Base-by-base conservation (phyloP, 2,797 vertebrate species). In the Galaxias olidus region DNA sequence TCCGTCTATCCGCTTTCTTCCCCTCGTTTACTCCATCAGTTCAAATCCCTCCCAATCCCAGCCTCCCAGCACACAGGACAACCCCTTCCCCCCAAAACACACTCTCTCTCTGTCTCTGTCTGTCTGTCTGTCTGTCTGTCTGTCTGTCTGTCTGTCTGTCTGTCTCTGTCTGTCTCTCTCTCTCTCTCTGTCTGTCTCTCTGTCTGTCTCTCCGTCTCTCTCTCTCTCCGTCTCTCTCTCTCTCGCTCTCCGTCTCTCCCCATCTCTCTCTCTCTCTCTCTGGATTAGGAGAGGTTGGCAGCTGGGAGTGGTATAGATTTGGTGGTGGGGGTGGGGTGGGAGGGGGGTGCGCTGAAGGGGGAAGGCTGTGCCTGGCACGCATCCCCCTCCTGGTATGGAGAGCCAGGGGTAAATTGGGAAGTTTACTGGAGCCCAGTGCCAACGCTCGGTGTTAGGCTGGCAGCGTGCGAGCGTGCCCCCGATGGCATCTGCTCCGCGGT, bases 401-500 rank as follows among this genome's bases (percentile, higher is more conserved):
- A 71, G 60, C 66, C 62, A 20, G 44, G 78, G 78, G 78, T 84
- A 74, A 85, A 81, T 78, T 79, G 79, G 86, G 85, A 75, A 81
- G 76, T 75, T 83, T 79, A 82, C 80, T 69, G 53, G 71, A 70
- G 70, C 69, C 66, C 66, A 61, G 63, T 80, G 84, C 82, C 85
- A 85, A 79, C 65, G 72, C 78, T 82, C 80, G 82, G 78, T 79
- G 85, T 85, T 79, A 83, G 77, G 59, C 77, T 77, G 84, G 79
- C 78, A 78, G 13, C 74, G 48, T 66, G 70, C 62, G 70, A 74
- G 69, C 64, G 81, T 82, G 80, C 84, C 84, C 84, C 40, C 20
- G 20, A 6, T 57, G 82, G 78, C 80, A 81, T 87, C 84, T 86
- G 85, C 80, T 82, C 77, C 62, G 66, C 63, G 77, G 77, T 64